Evolutionary conservation across 2,113 vertebrate genomes (phyloP).

Genomic region (Arenaria interpres): DNA sequence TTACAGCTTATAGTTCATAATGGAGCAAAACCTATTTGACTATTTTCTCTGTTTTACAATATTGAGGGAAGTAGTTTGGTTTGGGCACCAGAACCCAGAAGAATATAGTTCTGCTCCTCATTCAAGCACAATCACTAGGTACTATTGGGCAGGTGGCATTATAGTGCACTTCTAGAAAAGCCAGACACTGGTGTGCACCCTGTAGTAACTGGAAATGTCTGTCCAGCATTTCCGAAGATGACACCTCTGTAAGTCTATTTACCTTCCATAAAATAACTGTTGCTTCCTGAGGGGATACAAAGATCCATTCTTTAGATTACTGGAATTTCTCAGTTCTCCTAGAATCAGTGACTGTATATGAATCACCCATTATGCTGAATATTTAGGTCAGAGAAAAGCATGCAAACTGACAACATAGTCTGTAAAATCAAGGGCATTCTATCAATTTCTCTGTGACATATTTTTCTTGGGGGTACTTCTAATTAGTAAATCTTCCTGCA

Average conservation of each 20-base stretch:
- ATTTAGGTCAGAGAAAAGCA: conserved; percentile 10
- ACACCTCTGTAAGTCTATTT: neutral
- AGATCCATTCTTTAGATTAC: neutral
- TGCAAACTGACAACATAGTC: neutral
- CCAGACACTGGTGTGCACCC: neutral
- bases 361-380: neutral
- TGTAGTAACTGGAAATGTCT: neutral
- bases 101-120: neutral
- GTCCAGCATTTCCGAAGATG: neutral
- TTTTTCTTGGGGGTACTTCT: neutral
- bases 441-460: neutral
- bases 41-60: neutral
- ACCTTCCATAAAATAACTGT: neutral
- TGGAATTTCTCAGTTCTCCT: neutral
- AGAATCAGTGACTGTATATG: neutral
- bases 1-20: neutral
- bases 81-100: neutral
- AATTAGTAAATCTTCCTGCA: neutral
- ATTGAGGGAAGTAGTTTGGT: neutral
- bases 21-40: neutral
- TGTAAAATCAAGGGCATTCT: neutral
- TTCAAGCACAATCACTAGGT: neutral
- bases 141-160: neutral
- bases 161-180: neutral
- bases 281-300: neutral